phyloP scores from a whole-genome alignment of 35 echinoderm and acorn worm species.

The Apostichopus parvimensis region DNA sequence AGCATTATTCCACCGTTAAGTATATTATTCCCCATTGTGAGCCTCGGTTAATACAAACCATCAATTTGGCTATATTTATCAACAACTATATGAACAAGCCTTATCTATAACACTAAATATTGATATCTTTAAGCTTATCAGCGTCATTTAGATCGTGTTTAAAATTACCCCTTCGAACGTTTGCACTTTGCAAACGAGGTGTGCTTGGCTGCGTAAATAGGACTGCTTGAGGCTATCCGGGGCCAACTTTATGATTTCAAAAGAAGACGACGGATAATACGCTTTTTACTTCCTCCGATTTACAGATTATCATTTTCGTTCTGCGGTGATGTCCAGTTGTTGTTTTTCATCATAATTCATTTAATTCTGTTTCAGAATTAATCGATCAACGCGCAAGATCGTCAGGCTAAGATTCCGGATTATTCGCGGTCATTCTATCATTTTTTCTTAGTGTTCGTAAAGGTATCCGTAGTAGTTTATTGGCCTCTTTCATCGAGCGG shows the following conservation, averaged over 20 bases:
- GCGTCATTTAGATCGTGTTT: constrained; percentile 25
- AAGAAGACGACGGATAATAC: neutral
- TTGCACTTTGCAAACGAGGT: constrained; percentile 33
- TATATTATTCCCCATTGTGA: too few species aligned
- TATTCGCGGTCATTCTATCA: neutral
- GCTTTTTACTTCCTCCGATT: neutral
- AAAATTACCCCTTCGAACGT: constrained; percentile 41
- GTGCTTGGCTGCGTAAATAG: constrained; percentile 37
- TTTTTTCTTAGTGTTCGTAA: neutral
- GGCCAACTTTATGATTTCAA: constrained; percentile 18
- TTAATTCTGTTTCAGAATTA: neutral
- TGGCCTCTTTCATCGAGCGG: neutral
- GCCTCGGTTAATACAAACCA: neutral
- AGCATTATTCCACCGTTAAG: too few species aligned
- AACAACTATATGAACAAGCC: constrained; percentile 20
- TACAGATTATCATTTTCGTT: neutral
- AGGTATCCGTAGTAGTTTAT: neutral
- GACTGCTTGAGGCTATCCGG: constrained; percentile 23
- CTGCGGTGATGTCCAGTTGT: neutral
- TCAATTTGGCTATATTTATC: constrained; percentile 5
- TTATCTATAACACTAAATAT: constrained; percentile 39
- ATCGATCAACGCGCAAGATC: neutral
- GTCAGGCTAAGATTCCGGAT: neutral
- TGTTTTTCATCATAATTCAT: neutral
- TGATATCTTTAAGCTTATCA: constrained; percentile 40